Evolutionary conservation across 2,797 vertebrate genomes (phyloP).

Genomic region (Pseudomugil gertrudae): DNA sequence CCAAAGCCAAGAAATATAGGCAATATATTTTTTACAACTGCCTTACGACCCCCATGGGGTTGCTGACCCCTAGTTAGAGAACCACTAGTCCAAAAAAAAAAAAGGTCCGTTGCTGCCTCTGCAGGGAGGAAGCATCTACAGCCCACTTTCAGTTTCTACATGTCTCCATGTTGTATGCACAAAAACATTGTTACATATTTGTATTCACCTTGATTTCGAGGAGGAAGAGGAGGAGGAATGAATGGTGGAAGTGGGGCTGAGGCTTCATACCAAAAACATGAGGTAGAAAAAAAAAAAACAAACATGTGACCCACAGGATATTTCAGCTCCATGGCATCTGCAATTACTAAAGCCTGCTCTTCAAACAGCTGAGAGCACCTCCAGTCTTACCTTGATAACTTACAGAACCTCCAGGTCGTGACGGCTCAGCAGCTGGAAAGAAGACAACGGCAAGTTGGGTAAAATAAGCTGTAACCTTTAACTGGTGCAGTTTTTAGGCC

Average conservation of each 20-base stretch:
- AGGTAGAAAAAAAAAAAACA: neutral
- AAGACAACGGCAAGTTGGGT: neutral
- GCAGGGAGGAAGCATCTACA: neutral
- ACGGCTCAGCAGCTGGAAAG: constrained; percentile 7
- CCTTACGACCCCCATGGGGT: too few relatives aligned
- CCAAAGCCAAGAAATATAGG: too few relatives aligned
- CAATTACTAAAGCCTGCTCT: neutral
- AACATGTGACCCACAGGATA: neutral
- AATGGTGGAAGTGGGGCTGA: constrained; percentile 47
- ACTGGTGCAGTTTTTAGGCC: neutral
- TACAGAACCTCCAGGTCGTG: neutral
- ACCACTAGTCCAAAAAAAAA: neutral
- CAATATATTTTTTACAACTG: too few relatives aligned
- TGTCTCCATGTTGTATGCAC: neutral
- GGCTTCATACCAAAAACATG: constrained; percentile 44
- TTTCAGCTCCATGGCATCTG: neutral
- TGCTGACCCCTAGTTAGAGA: too few relatives aligned
- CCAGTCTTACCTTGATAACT: constrained; percentile 50
- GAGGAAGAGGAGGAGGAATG: constrained; percentile 15
- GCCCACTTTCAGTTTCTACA: neutral
- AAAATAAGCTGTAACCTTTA: neutral
- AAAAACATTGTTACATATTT: neutral
- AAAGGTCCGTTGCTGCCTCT: neutral
- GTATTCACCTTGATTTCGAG: constrained; percentile 48
- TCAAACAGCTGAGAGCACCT: neutral